Percentiles rank a stretch among this genome's conserved stretches.
These are phyloP conservation scores for Orthosia cruda DNA, from an alignment of 2,888 invertebrate genomes.

Conservation along the genomic window DNA sequence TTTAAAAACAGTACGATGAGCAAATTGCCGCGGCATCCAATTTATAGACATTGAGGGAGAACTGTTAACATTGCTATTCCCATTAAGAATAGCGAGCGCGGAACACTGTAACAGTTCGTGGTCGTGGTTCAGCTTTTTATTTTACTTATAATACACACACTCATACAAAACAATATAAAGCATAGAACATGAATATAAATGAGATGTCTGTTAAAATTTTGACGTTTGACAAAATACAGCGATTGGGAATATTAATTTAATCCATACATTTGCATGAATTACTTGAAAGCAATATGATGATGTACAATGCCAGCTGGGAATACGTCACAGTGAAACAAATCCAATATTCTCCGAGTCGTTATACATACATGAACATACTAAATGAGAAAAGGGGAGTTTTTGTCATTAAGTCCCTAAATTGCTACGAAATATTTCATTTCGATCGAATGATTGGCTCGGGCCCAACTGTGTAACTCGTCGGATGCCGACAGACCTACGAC, in stretches of 20 bases:
- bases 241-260: slow-evolving; percentile 30
- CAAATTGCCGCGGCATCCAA: slow-evolving; percentile 87
- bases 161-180: slow-evolving; percentile 18
- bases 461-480: slow-evolving; percentile 83
- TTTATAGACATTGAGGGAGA: slow-evolving; percentile 85
- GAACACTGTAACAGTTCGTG: slow-evolving; percentile 57
- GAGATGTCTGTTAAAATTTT: slow-evolving; percentile 1
- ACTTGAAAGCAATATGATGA: slow-evolving; percentile 37
- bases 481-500: slow-evolving; percentile 83
- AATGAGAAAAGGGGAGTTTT: slow-evolving; percentile 79
- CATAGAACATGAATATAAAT: no score
- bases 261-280: slow-evolving; percentile 53
- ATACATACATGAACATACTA: slow-evolving; percentile 73
- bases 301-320: slow-evolving; percentile 60
- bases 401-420: slow-evolving; percentile 84
- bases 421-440: slow-evolving; percentile 86
- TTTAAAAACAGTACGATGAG: slow-evolving; percentile 87
- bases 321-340: slow-evolving; percentile 66
- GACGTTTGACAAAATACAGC: slow-evolving; percentile 16
- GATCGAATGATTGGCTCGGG: slow-evolving; percentile 87
- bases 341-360: slow-evolving; percentile 56
- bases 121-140: slow-evolving; percentile 62
- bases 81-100: slow-evolving; percentile 77
- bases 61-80: slow-evolving; percentile 84
- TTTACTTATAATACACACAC: slow-evolving; percentile 54